A percentile compares a stretch with the other conserved stretches of the same genome.
Conservation (phyloP, 2,113 vertebrate species). For the Malurus elegans region DNA sequence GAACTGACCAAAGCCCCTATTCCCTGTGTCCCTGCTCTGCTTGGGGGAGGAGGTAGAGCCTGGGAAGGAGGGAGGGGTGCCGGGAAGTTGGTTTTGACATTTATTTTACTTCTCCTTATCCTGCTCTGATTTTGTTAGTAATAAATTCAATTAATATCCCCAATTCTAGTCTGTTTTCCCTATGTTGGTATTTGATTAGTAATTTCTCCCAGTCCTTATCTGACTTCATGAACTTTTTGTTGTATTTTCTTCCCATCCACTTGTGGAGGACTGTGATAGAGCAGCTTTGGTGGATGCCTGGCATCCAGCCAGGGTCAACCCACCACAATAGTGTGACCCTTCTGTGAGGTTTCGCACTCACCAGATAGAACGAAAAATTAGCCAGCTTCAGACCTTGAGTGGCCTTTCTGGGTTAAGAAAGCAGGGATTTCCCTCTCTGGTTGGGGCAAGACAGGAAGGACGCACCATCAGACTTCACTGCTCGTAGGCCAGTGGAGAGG, state of each 20-base stretch:
- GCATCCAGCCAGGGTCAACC: neutral
- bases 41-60: neutral
- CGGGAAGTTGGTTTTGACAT: neutral
- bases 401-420: neutral
- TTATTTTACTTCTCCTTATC: neutral
- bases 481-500: neutral
- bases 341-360: neutral
- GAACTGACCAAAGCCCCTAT: neutral
- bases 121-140: neutral
- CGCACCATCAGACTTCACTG: neutral
- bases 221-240: neutral
- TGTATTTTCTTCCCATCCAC: neutral
- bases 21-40: neutral
- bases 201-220: neutral
- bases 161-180: accelerated
- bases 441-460: neutral
- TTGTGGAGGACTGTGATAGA: neutral
- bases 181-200: neutral
- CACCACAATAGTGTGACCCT: neutral
- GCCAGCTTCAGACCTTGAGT: accelerated
- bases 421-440: neutral
- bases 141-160: neutral
- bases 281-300: neutral
- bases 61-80: neutral
- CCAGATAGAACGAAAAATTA: neutral